Percentiles rank a stretch among this genome's conserved stretches.
phyloP scores from a whole-genome alignment of 2,888 invertebrate species.

The Hemicrepidius hirtus region DNA sequence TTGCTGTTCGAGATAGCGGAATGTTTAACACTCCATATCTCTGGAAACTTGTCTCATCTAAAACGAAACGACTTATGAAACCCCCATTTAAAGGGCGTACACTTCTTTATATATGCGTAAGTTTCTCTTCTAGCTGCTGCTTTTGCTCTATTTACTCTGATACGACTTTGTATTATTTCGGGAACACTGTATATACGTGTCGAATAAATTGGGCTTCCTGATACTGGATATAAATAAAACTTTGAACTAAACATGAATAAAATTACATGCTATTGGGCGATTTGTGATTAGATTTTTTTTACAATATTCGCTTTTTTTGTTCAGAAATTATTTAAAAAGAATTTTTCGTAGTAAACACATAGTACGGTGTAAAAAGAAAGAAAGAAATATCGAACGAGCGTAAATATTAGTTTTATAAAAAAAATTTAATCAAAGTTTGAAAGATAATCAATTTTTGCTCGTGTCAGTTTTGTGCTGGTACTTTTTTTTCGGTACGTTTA shows the following conservation, averaged over 20 bases:
- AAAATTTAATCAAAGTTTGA: too few relatives aligned
- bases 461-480: too few relatives aligned
- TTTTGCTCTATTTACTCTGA: neutral
- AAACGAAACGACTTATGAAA: slow-evolving; percentile 44
- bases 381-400: too few relatives aligned
- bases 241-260: neutral
- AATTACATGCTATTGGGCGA: neutral
- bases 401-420: too few relatives aligned
- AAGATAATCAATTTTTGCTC: too few relatives aligned
- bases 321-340: too few relatives aligned
- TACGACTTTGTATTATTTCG: slow-evolving; percentile 4
- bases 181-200: slow-evolving; percentile 1
- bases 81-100: slow-evolving; percentile 32
- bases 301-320: neutral
- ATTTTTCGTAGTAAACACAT: too few relatives aligned
- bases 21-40: slow-evolving; percentile 45
- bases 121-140: slow-evolving; percentile 1
- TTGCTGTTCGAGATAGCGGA: slow-evolving; percentile 30
- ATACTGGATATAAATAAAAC: slow-evolving; percentile 23
- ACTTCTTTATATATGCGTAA: slow-evolving; percentile 29
- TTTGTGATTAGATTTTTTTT: neutral
- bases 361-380: too few relatives aligned
- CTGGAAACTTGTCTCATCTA: slow-evolving; percentile 40
- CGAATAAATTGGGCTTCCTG: slow-evolving; percentile 10
- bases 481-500: too few relatives aligned